Evolutionary conservation across 2,888 invertebrate genomes (phyloP).

Genomic region (Pseudanteris insignis): DNA sequence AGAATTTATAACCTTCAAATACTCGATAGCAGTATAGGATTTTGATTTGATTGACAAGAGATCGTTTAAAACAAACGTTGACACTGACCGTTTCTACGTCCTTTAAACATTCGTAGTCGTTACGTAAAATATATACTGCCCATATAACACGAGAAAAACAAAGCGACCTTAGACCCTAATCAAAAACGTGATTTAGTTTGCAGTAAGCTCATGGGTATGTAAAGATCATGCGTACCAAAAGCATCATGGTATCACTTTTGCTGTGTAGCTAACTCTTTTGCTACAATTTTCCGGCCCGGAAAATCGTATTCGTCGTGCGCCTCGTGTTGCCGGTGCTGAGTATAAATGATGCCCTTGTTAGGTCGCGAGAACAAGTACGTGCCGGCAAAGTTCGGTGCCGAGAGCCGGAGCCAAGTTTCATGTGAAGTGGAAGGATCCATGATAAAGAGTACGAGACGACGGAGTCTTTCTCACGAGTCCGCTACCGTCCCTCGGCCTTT

Average conservation of each 20-base stretch:
- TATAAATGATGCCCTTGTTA: slow-evolving; percentile 41
- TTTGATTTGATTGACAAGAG: too few species aligned
- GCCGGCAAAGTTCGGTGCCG: slow-evolving; percentile 25
- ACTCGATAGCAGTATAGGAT: too few species aligned
- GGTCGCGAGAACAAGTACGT: slow-evolving; percentile 35
- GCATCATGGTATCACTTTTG: slow-evolving; percentile 18
- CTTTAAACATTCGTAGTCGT: too few species aligned
- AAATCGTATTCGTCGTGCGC: slow-evolving; percentile 24
- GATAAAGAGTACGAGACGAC: slow-evolving; percentile 36
- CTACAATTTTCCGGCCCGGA: background rate
- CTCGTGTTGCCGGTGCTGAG: slow-evolving; percentile 16
- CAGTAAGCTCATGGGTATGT: too few species aligned
- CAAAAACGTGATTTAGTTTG: too few species aligned
- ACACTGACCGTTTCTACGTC: too few species aligned
- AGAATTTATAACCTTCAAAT: too few species aligned
- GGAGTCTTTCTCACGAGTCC: slow-evolving; percentile 13
- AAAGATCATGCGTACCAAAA: too few species aligned
- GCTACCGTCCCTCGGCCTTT: slow-evolving; percentile 1
- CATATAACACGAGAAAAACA: too few species aligned
- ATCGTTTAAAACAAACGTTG: too few species aligned
- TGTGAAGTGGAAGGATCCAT: slow-evolving; percentile 27
- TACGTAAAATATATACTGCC: too few species aligned
- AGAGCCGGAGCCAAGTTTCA: slow-evolving; percentile 25
- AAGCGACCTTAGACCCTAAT: too few species aligned
- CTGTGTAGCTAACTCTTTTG: slow-evolving; percentile 16